A percentile compares a stretch with the other conserved stretches of the same genome.
Evolutionary conservation across 2,888 invertebrate species (phyloP).

Genomic region (Smittia sp.): DNA sequence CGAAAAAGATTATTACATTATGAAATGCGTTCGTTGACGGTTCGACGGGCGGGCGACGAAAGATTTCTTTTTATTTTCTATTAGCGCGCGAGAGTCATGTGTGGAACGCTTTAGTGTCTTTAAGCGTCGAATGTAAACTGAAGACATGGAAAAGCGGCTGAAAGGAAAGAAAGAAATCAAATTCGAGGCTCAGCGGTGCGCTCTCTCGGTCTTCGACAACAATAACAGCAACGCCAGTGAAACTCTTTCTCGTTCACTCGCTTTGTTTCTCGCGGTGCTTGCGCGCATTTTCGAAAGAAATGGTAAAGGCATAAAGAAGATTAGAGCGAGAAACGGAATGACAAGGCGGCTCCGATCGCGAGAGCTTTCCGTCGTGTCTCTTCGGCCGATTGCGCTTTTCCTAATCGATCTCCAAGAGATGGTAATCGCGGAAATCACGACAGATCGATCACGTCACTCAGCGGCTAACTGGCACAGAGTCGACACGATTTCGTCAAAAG

Average conservation of each 20-base stretch:
- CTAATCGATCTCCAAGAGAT: not conserved
- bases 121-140: slow-evolving; percentile 25
- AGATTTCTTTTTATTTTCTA: slow-evolving; percentile 25
- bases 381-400: not conserved
- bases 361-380: not conserved
- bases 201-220: not conserved
- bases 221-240: slow-evolving; percentile 10
- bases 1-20: slow-evolving; percentile 24
- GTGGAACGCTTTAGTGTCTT: slow-evolving; percentile 12
- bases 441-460: not conserved
- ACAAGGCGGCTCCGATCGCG: not conserved
- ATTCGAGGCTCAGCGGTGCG: not conserved
- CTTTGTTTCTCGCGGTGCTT: not conserved
- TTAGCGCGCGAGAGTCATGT: not conserved
- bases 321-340: not conserved
- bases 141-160: not conserved
- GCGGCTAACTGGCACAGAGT: no score
- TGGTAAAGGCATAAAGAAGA: not conserved
- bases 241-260: slow-evolving; percentile 23
- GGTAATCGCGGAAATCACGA: not conserved
- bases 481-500: not conserved
- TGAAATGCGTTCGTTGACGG: slow-evolving; percentile 9
- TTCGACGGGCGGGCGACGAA: not conserved
- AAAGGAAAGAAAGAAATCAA: not conserved
- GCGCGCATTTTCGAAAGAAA: slow-evolving; percentile 3